Evolutionary conservation across 2,113 vertebrate genomes (phyloP).

Genomic region (Tragelaphus scriptus): DNA sequence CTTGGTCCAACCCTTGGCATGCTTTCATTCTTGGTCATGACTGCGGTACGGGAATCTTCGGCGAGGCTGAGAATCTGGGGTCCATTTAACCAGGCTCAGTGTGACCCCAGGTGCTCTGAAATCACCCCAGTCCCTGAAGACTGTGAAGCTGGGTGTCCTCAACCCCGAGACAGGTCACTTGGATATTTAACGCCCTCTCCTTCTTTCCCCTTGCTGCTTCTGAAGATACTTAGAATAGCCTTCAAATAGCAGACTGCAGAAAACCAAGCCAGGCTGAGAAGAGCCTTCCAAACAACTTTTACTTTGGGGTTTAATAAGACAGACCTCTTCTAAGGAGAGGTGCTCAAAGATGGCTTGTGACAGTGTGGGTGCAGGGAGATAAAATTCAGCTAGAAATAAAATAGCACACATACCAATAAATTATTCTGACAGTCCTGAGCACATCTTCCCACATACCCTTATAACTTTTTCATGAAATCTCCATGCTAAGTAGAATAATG

Average conservation of each 20-base stretch:
- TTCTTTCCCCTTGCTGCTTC: not conserved
- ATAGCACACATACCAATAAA: not conserved
- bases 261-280: not conserved
- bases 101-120: too few relatives aligned
- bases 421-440: not conserved
- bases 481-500: not conserved
- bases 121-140: rapidly evolving
- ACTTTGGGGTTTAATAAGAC: not conserved
- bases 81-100: not conserved
- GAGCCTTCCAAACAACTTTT: not conserved
- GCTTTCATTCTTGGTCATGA: not conserved
- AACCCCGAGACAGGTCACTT: rapidly evolving
- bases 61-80: not conserved
- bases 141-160: not conserved
- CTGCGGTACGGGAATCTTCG: rapidly evolving
- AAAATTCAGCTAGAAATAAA: conserved; percentile 21
- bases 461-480: conserved; percentile 24
- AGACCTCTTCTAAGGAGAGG: not conserved
- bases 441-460: not conserved
- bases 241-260: not conserved
- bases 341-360: not conserved
- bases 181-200: too few relatives aligned
- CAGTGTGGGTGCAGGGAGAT: not conserved
- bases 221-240: not conserved
- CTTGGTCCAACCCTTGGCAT: not conserved